Percentiles rank a stretch among this genome's conserved stretches.
Conservation (phyloP, 2,113 vertebrate genomes). For the Onychostruthus taczanowskii region DNA sequence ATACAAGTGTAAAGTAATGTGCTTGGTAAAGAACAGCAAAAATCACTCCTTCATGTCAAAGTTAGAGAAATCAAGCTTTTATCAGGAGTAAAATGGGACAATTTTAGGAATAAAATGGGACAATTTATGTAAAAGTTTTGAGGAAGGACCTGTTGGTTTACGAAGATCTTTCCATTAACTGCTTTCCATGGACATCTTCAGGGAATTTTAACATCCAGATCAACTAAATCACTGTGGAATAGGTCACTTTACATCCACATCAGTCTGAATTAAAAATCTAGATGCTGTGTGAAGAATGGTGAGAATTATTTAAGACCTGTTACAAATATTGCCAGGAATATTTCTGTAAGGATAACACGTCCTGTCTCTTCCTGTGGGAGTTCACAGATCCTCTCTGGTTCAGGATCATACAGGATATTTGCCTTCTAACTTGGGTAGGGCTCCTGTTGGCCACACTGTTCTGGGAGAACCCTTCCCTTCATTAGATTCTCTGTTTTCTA, state of each 20-base stretch:
- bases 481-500: not conserved
- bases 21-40: not conserved
- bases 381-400: not conserved
- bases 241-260: not conserved
- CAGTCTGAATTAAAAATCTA: not conserved
- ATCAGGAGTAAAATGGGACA: not conserved
- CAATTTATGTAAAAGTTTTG: not conserved
- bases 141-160: not conserved
- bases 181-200: not conserved
- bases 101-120: not conserved
- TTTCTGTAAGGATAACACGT: not conserved
- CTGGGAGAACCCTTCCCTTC: rapidly evolving
- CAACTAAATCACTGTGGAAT: not conserved
- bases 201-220: not conserved
- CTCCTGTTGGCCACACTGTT: not conserved
- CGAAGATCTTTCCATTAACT: not conserved
- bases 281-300: not conserved
- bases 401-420: not conserved
- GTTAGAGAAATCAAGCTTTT: not conserved
- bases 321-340: not conserved
- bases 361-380: not conserved
- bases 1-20: not conserved
- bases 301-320: not conserved
- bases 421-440: not conserved
- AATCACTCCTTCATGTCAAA: not conserved